Conservation (phyloP, 2,888 invertebrate species). For the Taenaris catops region DNA sequence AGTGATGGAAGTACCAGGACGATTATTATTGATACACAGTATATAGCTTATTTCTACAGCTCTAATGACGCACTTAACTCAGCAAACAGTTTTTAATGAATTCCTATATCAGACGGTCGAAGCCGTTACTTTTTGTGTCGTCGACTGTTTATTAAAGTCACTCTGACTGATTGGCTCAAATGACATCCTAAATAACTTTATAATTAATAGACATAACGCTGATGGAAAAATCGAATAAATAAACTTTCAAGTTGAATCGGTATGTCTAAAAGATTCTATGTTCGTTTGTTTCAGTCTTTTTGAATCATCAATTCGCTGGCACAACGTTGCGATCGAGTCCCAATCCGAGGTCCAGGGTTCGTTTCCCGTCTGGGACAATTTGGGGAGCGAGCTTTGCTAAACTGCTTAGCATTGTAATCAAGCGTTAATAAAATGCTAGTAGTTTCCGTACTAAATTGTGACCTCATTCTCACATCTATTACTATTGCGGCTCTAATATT, state of each 20-base stretch:
- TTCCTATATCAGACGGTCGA: conserved; percentile 31
- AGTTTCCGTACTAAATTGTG: conserved; percentile 4
- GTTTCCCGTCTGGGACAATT: too few relatives aligned
- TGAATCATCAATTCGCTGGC: too few relatives aligned
- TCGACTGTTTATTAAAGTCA: conserved; percentile 30
- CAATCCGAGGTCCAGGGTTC: too few relatives aligned
- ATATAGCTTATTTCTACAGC: conserved; percentile 54
- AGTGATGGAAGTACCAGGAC: not conserved
- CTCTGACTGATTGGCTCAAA: conserved; percentile 32
- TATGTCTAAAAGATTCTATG: too few relatives aligned
- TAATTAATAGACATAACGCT: conserved; percentile 3
- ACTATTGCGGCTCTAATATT: conserved; percentile 8
- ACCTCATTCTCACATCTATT: conserved; percentile 12
- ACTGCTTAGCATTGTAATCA: too few relatives aligned
- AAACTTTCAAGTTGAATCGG: too few relatives aligned
- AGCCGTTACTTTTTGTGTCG: conserved; percentile 30
- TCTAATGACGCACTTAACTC: conserved; percentile 55
- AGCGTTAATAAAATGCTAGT: too few relatives aligned
- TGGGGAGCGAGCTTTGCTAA: too few relatives aligned
- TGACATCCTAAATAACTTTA: conserved; percentile 16
- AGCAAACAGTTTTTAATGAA: conserved; percentile 39
- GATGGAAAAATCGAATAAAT: too few relatives aligned
- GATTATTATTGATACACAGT: too few relatives aligned
- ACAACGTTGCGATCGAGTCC: too few relatives aligned
- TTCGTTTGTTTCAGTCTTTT: too few relatives aligned